These are phyloP conservation scores for Hyperoplus immaculatus DNA, from an alignment of 2,797 vertebrate species.

Conservation along the genomic window DNA sequence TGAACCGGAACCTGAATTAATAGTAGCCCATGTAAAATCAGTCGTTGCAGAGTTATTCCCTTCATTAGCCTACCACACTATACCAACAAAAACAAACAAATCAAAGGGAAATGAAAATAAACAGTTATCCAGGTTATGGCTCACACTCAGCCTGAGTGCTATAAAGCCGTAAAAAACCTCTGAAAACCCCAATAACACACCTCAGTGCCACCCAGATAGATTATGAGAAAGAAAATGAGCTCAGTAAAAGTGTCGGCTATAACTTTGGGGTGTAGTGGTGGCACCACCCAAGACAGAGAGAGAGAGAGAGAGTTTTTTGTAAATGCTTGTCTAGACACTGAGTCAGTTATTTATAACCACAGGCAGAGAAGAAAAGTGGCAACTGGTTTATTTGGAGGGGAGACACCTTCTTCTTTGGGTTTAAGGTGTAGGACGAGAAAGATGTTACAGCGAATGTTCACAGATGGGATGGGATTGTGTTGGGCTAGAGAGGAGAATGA, in stretches of 20 bases:
- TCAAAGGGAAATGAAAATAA: conserved; percentile 19
- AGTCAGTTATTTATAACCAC: conserved; percentile 60
- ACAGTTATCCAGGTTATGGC: neutral
- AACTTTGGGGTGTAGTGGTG: conserved; percentile 26
- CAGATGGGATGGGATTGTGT: conserved; percentile 5
- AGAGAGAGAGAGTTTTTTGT: conserved; percentile 20
- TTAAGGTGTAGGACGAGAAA: conserved; percentile 10
- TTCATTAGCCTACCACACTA: conserved; percentile 1
- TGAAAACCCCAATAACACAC: conserved; percentile 25
- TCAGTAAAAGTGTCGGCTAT: conserved; percentile 22
- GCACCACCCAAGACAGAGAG: conserved; percentile 30
- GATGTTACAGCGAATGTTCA: conserved; percentile 2
- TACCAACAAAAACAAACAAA: neutral
- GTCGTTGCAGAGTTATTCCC: neutral
- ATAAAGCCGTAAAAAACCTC: conserved; percentile 1
- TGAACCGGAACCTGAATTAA: conserved; percentile 26
- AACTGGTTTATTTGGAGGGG: conserved; percentile 27
- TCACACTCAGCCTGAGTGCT: conserved; percentile 1
- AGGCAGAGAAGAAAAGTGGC: conserved; percentile 14
- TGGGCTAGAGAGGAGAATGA: conserved; percentile 6
- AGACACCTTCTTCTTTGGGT: conserved; percentile 18
- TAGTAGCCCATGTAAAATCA: neutral
- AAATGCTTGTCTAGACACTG: conserved; percentile 55
- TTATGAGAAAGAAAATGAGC: conserved; percentile 22
- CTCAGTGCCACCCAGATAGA: conserved; percentile 29